These are phyloP conservation scores for Dyspetes luteomarginatus DNA, from an alignment of 2,888 invertebrate species.

Conservation along the genomic window DNA sequence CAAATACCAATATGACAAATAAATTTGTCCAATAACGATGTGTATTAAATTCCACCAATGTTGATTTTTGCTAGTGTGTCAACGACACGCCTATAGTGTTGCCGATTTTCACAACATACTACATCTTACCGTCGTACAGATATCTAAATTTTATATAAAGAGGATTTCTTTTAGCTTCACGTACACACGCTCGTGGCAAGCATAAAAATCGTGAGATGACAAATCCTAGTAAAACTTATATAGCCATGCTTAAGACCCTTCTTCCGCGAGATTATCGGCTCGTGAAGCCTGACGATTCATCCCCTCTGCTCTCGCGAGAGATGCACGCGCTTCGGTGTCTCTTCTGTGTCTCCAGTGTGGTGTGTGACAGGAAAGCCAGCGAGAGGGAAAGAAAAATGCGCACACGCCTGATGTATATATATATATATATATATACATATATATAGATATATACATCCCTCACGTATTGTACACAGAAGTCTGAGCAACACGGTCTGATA, in stretches of 20 bases:
- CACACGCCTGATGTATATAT: constrained; percentile 4
- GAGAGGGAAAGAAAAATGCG: constrained; percentile 16
- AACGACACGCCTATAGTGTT: background rate
- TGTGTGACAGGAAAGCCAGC: constrained; percentile 35
- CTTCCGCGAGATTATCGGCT: constrained; percentile 76
- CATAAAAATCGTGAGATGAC: constrained; percentile 68
- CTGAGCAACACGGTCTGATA: constrained; percentile 27
- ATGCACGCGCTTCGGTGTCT: constrained; percentile 60
- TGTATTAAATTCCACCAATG: background rate
- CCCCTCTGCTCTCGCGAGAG: constrained; percentile 49
- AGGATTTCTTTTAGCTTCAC: background rate
- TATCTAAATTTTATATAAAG: too few relatives aligned
- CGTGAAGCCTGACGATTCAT: constrained; percentile 59
- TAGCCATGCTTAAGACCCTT: constrained; percentile 70
- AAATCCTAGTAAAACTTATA: constrained; percentile 70
- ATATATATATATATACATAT: too few relatives aligned
- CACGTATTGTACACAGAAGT: constrained; percentile 13
- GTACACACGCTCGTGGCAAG: constrained; percentile 1
- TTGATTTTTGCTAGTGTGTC: background rate
- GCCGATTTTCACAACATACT: background rate
- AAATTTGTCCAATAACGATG: background rate
- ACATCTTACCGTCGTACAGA: background rate
- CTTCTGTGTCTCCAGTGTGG: constrained; percentile 63
- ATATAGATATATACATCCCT: too few relatives aligned
- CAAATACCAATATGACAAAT: background rate